Evolutionary conservation across 2,113 vertebrate species (phyloP), one percentile per base, ranked within the genome.

Genomic region (Anas platyrhynchos): DNA sequence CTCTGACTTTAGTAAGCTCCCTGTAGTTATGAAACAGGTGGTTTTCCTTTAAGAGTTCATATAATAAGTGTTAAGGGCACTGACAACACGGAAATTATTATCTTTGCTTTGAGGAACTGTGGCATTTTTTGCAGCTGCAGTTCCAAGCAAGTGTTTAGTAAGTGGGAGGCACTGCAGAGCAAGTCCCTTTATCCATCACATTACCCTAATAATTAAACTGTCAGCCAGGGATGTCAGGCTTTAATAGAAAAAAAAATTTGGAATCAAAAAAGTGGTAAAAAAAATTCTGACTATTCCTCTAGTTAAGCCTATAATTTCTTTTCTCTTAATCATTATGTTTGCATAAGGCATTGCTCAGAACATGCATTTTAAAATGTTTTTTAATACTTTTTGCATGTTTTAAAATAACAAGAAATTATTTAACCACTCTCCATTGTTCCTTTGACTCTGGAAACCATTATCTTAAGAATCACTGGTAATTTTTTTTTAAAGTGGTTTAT

Each of bases 161-260:
- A 98, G 98, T 98, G 98, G 98, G 98, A 97, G 98, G 98, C 93
- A 89, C 92, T 97, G 90, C 25, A 86, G 91, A 91, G 77, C 93
- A 96, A 97, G 92, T 95, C 96, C 97, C 96, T 98, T 98, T 98
- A 98, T 98, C 98, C 96, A 97, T 97, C 91, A 92, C 97, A 94
- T 97, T 98, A 98, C 96, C 96, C 97, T 97, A 87, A 95, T 98
- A 99, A 99, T 99, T 99, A 99, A 95, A 97, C 97, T 98, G 98
- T 98, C 98, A 98, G 94, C 95, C 92, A 41, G 31, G 92, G 95
- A 98, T 97, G 88, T 98, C 97, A 98, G 95, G 96, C 78, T 94
- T 96, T 97, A 94, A 97, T 97, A 94, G 84, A 87, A 97, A 79
- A 66, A 80, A 78, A 66, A 44, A 74, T 38, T 61, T 58, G 26